Evolutionary conservation across 2,113 vertebrate genomes (phyloP).

Genomic region (Dicrurus megarhynchus): DNA sequence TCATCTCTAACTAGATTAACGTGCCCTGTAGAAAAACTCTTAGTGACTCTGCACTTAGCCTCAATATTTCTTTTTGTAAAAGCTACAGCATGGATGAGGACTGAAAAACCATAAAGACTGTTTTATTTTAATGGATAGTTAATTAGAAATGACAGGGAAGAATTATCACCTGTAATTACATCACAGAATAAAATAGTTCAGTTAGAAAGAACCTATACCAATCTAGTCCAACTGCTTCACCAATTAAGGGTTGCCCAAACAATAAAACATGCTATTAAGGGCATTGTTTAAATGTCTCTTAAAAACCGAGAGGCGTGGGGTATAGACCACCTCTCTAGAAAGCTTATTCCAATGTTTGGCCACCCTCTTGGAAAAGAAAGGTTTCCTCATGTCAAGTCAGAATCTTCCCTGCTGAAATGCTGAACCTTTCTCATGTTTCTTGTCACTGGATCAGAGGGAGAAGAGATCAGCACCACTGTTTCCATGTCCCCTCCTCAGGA

Average conservation of each 20-base stretch:
- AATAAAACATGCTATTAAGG: neutral
- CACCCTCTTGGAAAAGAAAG: neutral
- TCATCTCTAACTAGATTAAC: neutral
- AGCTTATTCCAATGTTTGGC: neutral
- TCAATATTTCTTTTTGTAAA: neutral
- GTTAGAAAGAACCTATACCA: neutral
- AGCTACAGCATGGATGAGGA: neutral
- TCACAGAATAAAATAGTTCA: neutral
- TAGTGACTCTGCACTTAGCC: neutral
- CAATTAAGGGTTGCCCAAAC: neutral
- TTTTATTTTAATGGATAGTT: neutral
- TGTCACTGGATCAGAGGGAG: neutral
- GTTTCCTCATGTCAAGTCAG: neutral
- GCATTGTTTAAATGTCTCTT: neutral
- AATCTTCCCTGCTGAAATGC: neutral
- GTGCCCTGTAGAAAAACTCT: neutral
- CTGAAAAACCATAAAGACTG: neutral
- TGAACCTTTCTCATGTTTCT: neutral
- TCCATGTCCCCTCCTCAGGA: neutral
- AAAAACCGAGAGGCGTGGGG: neutral
- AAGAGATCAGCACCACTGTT: neutral
- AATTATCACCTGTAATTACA: neutral
- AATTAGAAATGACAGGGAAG: neutral
- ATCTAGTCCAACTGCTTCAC: neutral
- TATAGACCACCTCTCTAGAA: neutral